Base-by-base conservation (phyloP, 2,888 invertebrate species). In the Luperina nickerlii region DNA sequence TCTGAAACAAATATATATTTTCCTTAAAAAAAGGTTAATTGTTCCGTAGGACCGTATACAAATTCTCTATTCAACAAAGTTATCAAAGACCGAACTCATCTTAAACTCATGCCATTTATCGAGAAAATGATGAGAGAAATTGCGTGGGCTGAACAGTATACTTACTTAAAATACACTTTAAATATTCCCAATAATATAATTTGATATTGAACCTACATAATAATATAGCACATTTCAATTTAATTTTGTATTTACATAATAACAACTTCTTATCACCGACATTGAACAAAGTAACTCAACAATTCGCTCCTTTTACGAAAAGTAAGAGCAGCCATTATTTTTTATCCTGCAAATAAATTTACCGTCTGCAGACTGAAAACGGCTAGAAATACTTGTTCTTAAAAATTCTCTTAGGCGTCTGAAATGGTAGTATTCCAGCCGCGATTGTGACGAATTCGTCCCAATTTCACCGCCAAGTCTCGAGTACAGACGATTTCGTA, bases 361-460 rank as follows among this genome's bases (percentile, higher is more conserved):
- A 80, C 71, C 75, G 74, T 78, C 72, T 76, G 73, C 87, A 66
- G 67, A 76, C 71, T 57, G 60, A 67, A 80, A 77, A 87, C 51
- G 67, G 48, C 62, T 75, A 79, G 70, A 79, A 80, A 80, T 81
- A 73, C 78, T 78, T 69, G 66, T 66, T 79, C 81, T 86, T 81
- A 81, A 88, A 84, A 85, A 80, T 74, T 77, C 71, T 85, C 73
- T 81, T 70, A 74, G 84, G 27, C 80, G 67, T 76, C 75, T 82
- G 69, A 78, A 85, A 83, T 74, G 77, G 80, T 66, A 79, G 71
- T 81, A 76, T 81, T 77, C 66, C 62, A 76, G 76, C 70, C 82
- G 42, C 79, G 76, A 86, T 87, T 87, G 82, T 88, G 83, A 80
- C 78, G 69, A 83, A 87, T 90, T 89, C 73, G 84, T 68, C 74